phyloP scores from a whole-genome alignment of 2,888 invertebrate genomes.

The Caenorhabditis zanzibari region DNA sequence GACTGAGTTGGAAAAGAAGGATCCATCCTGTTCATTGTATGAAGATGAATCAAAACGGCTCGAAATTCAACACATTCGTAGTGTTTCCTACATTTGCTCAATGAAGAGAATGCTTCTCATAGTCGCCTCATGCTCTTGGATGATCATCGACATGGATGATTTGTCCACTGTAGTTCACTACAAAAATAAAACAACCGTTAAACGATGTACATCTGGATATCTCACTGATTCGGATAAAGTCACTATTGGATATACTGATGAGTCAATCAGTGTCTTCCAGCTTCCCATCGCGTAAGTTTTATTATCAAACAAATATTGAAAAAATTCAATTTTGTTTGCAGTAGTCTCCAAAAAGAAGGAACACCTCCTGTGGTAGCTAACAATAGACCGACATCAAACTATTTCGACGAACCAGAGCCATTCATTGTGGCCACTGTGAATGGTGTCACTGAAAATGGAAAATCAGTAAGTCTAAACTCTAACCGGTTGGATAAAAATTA shows the following conservation, averaged over 20 bases:
- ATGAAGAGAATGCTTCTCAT: conserved; percentile 97
- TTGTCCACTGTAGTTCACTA: conserved; percentile 85
- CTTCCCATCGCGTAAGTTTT: conserved; percentile 92
- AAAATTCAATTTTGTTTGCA: neutral
- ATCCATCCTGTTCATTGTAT: conserved; percentile 86
- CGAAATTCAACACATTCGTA: conserved; percentile 89
- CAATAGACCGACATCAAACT: conserved; percentile 55
- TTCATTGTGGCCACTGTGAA: conserved; percentile 80
- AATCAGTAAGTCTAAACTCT: conserved; percentile 18
- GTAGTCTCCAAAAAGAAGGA: conserved; percentile 35
- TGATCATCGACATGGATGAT: conserved; percentile 93
- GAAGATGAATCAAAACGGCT: conserved; percentile 98
- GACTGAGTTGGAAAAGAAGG: conserved; percentile 79
- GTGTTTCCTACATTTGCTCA: conserved; percentile 83
- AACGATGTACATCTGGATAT: conserved; percentile 79
- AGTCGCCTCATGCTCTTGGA: conserved; percentile 97
- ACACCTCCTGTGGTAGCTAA: neutral
- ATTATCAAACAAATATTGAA: neutral
- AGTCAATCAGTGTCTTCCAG: conserved; percentile 95
- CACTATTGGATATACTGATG: conserved; percentile 96
- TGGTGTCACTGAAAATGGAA: conserved; percentile 49
- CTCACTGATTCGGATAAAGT: conserved; percentile 84
- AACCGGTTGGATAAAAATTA: neutral
- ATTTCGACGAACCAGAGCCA: conserved; percentile 74
- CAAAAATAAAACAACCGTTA: conserved; percentile 61